phyloP scores from a whole-genome alignment of 1,140 invertebrate genomes.

The Dolichoris vasculosae region DNA sequence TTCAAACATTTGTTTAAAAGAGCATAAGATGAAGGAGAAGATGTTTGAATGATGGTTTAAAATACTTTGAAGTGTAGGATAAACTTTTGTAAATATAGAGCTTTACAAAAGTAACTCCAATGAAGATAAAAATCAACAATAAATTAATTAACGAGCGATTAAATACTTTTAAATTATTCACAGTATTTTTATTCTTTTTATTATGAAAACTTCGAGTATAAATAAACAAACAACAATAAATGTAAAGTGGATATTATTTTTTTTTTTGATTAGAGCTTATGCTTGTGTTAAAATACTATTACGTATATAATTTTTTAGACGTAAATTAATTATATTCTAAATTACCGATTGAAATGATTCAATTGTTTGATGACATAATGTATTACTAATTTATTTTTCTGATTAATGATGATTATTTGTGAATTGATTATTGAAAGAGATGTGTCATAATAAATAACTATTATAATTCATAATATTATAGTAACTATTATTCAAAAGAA shows the following conservation, averaged over 20 bases:
- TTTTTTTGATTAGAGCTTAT: not conserved
- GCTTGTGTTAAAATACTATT: not conserved
- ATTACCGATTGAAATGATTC: not conserved
- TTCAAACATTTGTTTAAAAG: not conserved
- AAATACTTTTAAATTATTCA: too few relatives aligned
- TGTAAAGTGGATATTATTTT: not conserved
- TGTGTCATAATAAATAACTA: too few relatives aligned
- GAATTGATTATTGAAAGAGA: too few relatives aligned
- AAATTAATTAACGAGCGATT: too few relatives aligned
- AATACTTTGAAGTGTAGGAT: not conserved
- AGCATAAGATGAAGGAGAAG: not conserved
- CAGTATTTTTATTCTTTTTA: not conserved
- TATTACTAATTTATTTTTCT: slow-evolving; percentile 11
- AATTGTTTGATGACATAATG: slow-evolving; percentile 6
- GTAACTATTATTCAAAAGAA: not conserved
- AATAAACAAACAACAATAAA: not conserved
- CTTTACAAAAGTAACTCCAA: not conserved
- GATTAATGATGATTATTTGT: not conserved
- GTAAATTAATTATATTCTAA: not conserved
- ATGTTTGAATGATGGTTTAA: too few relatives aligned
- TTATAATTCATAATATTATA: not conserved
- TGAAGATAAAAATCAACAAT: not conserved
- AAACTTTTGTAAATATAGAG: not conserved
- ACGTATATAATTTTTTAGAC: not conserved
- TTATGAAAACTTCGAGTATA: not conserved